phyloP scores from a whole-genome alignment of 2,113 vertebrate species.

The Mustela nigripes region DNA sequence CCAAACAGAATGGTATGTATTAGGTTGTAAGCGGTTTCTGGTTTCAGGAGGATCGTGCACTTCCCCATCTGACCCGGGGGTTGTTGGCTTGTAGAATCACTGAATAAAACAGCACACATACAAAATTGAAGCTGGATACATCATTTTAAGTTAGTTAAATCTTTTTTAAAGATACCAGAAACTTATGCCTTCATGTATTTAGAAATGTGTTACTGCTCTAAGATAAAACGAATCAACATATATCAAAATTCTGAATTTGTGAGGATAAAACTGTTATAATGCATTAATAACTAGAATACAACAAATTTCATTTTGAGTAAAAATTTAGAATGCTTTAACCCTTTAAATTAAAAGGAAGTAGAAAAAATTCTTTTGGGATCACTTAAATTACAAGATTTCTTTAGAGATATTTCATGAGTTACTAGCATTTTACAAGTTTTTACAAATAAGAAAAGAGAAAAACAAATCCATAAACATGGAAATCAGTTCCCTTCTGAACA shows the following conservation, averaged over 20 bases:
- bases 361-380: background rate
- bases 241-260: slow-evolving; percentile 36
- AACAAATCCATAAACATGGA: background rate
- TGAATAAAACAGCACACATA: slow-evolving; percentile 68
- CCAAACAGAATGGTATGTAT: slow-evolving; percentile 94
- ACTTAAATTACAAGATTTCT: background rate
- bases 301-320: slow-evolving; percentile 12
- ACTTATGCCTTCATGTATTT: background rate
- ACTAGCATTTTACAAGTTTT: slow-evolving; percentile 12
- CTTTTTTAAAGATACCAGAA: slow-evolving; percentile 15
- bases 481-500: background rate
- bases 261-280: background rate
- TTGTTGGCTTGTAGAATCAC: slow-evolving; percentile 76
- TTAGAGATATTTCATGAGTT: background rate
- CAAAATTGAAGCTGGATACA: background rate
- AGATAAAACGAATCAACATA: background rate
- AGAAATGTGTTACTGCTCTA: slow-evolving; percentile 42
- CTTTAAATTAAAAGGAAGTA: background rate
- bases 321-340: slow-evolving; percentile 41
- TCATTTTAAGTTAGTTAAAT: background rate
- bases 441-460: slow-evolving; percentile 17
- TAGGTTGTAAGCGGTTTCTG: slow-evolving; percentile 95
- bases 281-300: background rate
- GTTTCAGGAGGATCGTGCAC: slow-evolving; percentile 84
- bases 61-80: slow-evolving; percentile 75